phyloP scores from a whole-genome alignment of 2,888 invertebrate genomes.

The Eretmocerus hayati region DNA sequence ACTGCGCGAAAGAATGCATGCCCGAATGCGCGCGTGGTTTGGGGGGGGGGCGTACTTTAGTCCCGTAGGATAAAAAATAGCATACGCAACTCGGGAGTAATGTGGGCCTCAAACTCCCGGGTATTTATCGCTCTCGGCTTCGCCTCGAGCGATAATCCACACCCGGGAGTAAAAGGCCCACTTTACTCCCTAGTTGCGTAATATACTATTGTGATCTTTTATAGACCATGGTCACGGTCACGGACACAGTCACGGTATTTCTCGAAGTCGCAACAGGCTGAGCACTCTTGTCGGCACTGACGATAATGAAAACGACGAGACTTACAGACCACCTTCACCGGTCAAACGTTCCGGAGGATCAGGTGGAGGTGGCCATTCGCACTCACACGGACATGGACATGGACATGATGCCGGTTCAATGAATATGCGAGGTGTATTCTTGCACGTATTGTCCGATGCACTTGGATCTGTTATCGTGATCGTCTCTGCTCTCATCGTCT shows the following conservation, averaged over 20 bases:
- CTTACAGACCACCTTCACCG: conserved; percentile 43
- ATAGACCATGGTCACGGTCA: conserved; percentile 75
- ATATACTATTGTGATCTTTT: too few relatives aligned
- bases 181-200: too few relatives aligned
- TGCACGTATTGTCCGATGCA: conserved; percentile 95
- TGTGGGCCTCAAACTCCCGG: too few relatives aligned
- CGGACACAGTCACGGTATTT: conserved; percentile 57
- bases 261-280: conserved; percentile 54
- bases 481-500: conserved; percentile 71
- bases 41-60: too few relatives aligned
- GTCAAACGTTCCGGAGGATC: conserved; percentile 32
- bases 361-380: conserved; percentile 34
- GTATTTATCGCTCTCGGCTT: too few relatives aligned
- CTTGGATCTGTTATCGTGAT: conserved; percentile 91
- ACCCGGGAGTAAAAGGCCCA: too few relatives aligned
- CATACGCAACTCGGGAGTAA: too few relatives aligned
- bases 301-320: conserved; percentile 66
- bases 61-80: too few relatives aligned
- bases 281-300: conserved; percentile 60
- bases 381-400: conserved; percentile 51
- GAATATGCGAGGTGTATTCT: conserved; percentile 99
- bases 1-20: background rate
- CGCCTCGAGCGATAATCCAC: too few relatives aligned
- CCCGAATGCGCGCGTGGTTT: background rate
- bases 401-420: conserved; percentile 70